phyloP scores from a whole-genome alignment of 2,888 invertebrate genomes.

The Agrochola lychnidis region DNA sequence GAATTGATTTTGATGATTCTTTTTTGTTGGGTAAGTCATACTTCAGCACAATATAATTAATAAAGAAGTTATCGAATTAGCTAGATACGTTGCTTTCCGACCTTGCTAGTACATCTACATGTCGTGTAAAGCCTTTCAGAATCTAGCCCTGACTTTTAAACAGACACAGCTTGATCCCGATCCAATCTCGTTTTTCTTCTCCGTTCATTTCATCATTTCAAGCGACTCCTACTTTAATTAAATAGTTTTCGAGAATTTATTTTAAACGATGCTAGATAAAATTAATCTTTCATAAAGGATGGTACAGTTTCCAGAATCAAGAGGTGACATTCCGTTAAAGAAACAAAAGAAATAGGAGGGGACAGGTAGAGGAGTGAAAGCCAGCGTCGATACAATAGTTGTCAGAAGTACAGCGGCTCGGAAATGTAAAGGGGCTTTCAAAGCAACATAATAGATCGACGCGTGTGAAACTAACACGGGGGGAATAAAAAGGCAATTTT shows the following conservation, averaged over 20 bases:
- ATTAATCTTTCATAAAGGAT: conserved; percentile 1
- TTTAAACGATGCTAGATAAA: background rate
- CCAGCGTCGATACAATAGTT: conserved; percentile 70
- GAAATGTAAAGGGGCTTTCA: conserved; percentile 71
- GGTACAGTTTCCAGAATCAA: background rate
- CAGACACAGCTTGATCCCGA: conserved; percentile 9
- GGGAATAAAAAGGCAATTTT: conserved; percentile 64
- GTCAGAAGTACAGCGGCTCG: conserved; percentile 70
- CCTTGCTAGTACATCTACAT: conserved; percentile 15
- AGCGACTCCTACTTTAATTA: background rate
- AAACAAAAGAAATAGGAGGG: conserved; percentile 34
- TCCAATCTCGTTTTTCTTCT: conserved; percentile 1
- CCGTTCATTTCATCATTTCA: too few relatives aligned
- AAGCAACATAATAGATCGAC: conserved; percentile 64
- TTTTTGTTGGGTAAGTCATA: too few relatives aligned
- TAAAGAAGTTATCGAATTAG: conserved; percentile 38
- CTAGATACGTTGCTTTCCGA: background rate
- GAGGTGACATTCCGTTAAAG: conserved; percentile 5
- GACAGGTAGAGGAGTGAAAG: conserved; percentile 4
- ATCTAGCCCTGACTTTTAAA: conserved; percentile 19
- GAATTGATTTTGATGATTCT: too few relatives aligned
- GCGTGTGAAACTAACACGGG: conserved; percentile 65
- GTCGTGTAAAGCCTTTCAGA: conserved; percentile 12
- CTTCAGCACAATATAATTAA: conserved; percentile 13
- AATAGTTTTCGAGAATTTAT: background rate